Evolutionary conservation across 1,140 invertebrate genomes (phyloP).

Genomic region (Venturia canescens): DNA sequence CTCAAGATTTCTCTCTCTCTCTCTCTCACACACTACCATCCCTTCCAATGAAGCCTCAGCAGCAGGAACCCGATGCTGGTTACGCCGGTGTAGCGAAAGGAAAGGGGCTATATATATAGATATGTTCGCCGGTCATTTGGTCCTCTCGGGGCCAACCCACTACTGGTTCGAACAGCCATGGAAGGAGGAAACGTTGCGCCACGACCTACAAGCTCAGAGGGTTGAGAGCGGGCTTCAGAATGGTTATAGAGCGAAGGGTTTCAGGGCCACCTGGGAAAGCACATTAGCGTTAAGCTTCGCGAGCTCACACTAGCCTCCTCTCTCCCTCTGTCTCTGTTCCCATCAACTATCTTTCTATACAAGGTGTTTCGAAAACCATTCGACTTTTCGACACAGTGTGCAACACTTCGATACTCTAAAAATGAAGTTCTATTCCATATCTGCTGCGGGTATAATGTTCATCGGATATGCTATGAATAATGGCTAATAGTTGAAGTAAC

Average conservation of each 20-base stretch:
- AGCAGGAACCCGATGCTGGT: conserved; percentile 13
- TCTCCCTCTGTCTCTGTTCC: not conserved
- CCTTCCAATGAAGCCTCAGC: not conserved
- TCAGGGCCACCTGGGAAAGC: conserved; percentile 44
- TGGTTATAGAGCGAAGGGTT: conserved; percentile 34
- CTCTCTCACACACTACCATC: not conserved
- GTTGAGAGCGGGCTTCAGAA: conserved; percentile 4
- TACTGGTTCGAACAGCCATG: conserved; percentile 5
- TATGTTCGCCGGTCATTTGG: not conserved
- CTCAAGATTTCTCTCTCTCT: not conserved
- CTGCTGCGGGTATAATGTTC: too few relatives aligned
- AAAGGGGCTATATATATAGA: conserved; percentile 11
- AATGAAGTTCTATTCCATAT: too few relatives aligned
- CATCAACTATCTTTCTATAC: not conserved
- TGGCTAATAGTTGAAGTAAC: too few relatives aligned
- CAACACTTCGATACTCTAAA: too few relatives aligned
- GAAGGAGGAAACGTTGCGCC: not conserved
- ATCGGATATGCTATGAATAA: too few relatives aligned
- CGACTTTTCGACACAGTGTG: too few relatives aligned
- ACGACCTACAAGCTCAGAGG: conserved; percentile 22
- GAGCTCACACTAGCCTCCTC: conserved; percentile 19
- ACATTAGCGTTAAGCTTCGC: conserved; percentile 47
- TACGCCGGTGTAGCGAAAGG: not conserved
- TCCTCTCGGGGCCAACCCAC: conserved; percentile 20
- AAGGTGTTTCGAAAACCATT: too few relatives aligned